Conservation (phyloP, 1,140 invertebrate species). For the Dreissena polymorpha region DNA sequence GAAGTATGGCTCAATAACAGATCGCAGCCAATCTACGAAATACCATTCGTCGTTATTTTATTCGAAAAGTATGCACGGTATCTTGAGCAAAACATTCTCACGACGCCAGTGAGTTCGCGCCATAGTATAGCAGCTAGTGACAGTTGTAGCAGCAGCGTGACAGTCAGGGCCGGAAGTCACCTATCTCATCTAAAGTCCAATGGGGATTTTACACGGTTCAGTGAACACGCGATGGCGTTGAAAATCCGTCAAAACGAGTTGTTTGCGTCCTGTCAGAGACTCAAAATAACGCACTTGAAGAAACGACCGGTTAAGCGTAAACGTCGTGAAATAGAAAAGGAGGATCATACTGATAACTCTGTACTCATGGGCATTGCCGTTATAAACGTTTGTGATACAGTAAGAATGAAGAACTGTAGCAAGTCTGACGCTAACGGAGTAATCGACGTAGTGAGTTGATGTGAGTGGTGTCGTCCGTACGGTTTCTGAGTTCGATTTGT, state of each 20-base stretch:
- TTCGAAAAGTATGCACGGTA: constrained; percentile 4
- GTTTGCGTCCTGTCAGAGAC: too few species aligned
- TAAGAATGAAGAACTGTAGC: too few species aligned
- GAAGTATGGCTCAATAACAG: constrained; percentile 21
- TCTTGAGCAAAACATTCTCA: not conserved
- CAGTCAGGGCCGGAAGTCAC: not conserved
- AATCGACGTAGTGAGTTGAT: too few species aligned
- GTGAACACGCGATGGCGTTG: constrained; percentile 37
- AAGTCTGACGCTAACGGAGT: too few species aligned
- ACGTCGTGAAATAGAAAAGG: too few species aligned
- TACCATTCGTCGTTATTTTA: constrained; percentile 34
- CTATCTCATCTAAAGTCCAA: not conserved
- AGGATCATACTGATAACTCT: not conserved
- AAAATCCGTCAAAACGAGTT: constrained; percentile 41
- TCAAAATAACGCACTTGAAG: too few species aligned
- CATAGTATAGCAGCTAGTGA: not conserved
- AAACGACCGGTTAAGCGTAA: too few species aligned
- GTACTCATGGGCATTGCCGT: too few species aligned
- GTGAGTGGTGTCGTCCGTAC: too few species aligned
- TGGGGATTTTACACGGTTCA: constrained; percentile 5
- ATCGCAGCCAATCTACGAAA: constrained; percentile 18
- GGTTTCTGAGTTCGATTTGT: too few species aligned
- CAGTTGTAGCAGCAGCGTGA: not conserved
- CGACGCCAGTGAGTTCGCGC: too few species aligned
- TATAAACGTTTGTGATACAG: too few species aligned